These are phyloP conservation scores for Gavia stellata DNA, from an alignment of 2,113 vertebrate species.

Conservation along the genomic window DNA sequence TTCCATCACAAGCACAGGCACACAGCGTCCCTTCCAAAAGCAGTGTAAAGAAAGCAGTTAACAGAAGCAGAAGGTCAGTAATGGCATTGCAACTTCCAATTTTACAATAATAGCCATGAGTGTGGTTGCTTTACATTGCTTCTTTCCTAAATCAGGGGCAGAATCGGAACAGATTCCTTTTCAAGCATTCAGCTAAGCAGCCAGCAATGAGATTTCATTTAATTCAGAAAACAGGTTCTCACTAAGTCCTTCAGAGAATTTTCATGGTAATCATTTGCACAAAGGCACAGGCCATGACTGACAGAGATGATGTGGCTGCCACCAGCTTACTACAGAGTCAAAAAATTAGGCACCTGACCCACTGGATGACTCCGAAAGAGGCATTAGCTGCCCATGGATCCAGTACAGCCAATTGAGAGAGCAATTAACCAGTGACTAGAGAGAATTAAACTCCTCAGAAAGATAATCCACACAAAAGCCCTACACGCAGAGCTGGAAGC, in stretches of 20 bases:
- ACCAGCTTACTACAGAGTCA: not conserved
- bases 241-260: not conserved
- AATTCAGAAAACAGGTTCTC: not conserved
- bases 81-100: not conserved
- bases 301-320: not conserved
- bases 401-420: not conserved
- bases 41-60: not conserved
- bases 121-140: rapidly evolving
- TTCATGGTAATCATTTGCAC: not conserved
- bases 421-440: not conserved
- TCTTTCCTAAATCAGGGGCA: not conserved
- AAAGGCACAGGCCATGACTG: not conserved
- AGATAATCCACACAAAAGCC: not conserved
- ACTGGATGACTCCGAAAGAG: not conserved
- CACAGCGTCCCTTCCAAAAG: not conserved
- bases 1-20: not conserved
- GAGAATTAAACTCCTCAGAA: not conserved
- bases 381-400: not conserved
- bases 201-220: not conserved
- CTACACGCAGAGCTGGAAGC: not conserved
- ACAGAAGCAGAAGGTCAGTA: not conserved
- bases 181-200: not conserved
- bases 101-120: not conserved
- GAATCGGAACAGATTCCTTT: not conserved
- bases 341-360: not conserved